These are phyloP conservation scores for Zoanthus gigantus DNA, from an alignment of 92 coral and sea anemone species.

Conservation along the genomic window DNA sequence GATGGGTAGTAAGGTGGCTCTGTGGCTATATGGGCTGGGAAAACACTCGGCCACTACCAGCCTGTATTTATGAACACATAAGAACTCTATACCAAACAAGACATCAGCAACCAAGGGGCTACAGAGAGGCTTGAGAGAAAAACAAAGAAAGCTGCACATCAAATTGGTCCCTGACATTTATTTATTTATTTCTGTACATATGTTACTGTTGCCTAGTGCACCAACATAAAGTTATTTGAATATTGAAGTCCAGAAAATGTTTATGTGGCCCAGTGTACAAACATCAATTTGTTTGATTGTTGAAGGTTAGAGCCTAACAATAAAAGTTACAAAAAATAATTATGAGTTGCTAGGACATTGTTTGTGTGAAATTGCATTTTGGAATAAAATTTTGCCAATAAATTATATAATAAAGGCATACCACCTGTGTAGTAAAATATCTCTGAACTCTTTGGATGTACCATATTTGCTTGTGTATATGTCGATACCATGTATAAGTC, in stretches of 20 bases:
- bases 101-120: neutral
- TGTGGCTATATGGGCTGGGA: conserved; percentile 53
- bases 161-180: conserved; percentile 2
- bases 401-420: conserved; percentile 1
- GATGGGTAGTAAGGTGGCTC: conserved; percentile 35
- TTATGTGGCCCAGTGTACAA: neutral
- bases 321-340: neutral
- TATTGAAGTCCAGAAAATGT: conserved; percentile 4
- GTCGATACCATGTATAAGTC: neutral
- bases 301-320: conserved; percentile 3
- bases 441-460: neutral
- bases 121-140: conserved; percentile 1
- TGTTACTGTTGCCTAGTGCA: conserved; percentile 7
- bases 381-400: conserved; percentile 6
- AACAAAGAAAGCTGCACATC: conserved; percentile 10
- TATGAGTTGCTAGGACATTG: neutral
- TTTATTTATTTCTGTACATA: conserved; percentile 6
- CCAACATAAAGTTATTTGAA: conserved; percentile 4
- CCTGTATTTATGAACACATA: conserved; percentile 38
- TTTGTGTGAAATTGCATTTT: conserved; percentile 8
- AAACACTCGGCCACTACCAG: conserved; percentile 36
- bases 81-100: neutral
- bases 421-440: conserved; percentile 4
- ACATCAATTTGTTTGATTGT: conserved; percentile 1
- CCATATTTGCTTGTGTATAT: neutral